Evolutionary conservation across 2,888 invertebrate genomes (phyloP), one percentile per base, ranked within the genome.

Genomic region (Nezara viridula): DNA sequence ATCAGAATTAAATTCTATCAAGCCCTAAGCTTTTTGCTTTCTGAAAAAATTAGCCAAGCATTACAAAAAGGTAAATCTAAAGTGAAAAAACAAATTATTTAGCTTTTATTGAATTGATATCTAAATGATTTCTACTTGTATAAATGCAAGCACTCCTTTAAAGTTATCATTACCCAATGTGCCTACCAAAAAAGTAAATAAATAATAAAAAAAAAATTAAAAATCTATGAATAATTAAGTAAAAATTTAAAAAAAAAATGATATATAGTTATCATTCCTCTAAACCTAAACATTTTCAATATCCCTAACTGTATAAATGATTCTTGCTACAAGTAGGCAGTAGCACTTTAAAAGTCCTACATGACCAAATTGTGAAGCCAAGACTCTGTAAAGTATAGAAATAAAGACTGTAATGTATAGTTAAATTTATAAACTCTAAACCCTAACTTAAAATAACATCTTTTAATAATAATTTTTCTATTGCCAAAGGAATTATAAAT

Each of bases 401-500:
- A 88, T 89, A 89, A 90, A 90, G 90, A 90, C 90, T 90, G 90
- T 90, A 90, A 90, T 89, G 81, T 89, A 90, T 90, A 88, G 88
- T 60, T 89, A 89, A 90, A 90, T 88, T 73, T 86, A 89, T 86
- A 86, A 81, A 88, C 88, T 88, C 52, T 88, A 88, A 77, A 55
- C 81, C 88, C 88, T 85, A 81, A 66, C 89, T 86, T 89, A 88
- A 55, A 88, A 60, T 73, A 85, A 47, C 86, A 89, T 55, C 32
- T 88, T 89, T 88, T 85, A 88, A 55, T 55, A 89, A 77, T 77
- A 88, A 52, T 55, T 47, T 90, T 91, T 90, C 89, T 91, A 91
- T 90, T 90, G 91, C 91, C 91, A 90, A 91, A 91, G 90, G 91
- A 91, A 91, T 91, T 91, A 89, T 90, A 88, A 86, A 87, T 55